These are phyloP conservation scores for Leptura quadrifasciata DNA, from an alignment of 2,888 invertebrate genomes.

Conservation along the genomic window DNA sequence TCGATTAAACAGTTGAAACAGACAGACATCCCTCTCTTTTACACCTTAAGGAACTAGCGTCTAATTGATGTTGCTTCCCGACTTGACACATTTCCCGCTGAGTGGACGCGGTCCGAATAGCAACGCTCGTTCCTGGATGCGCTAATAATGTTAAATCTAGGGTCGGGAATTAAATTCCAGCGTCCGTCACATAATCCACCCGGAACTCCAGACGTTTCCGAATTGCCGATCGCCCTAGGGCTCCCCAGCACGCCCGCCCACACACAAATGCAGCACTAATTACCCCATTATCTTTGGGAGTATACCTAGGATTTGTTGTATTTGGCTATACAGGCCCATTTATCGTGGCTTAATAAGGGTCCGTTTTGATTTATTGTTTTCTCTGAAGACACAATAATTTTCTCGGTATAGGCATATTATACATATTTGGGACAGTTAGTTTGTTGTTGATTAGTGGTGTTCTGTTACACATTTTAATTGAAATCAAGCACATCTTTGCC, in stretches of 20 bases:
- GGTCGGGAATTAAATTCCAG: constrained; percentile 38
- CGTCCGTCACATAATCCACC: constrained; percentile 27
- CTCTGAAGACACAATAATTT: not conserved
- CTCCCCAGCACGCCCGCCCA: not conserved
- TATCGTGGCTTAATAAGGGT: constrained; percentile 21
- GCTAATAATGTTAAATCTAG: constrained; percentile 40
- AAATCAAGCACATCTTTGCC: too few species aligned
- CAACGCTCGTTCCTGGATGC: constrained; percentile 23
- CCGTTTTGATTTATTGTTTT: constrained; percentile 28
- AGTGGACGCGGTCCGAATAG: constrained; percentile 39
- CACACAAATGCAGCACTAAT: constrained; percentile 33
- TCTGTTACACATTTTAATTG: not conserved
- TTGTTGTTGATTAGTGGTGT: constrained; percentile 5
- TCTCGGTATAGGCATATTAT: not conserved
- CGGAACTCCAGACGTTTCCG: constrained; percentile 37
- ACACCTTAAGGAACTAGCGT: constrained; percentile 34
- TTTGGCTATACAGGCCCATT: constrained; percentile 29
- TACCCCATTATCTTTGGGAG: constrained; percentile 35
- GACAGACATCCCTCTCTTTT: constrained; percentile 30
- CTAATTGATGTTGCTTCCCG: constrained; percentile 42
- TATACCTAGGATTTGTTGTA: constrained; percentile 30
- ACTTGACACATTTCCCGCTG: constrained; percentile 42
- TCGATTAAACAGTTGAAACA: constrained; percentile 33
- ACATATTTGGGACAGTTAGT: not conserved
- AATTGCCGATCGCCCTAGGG: constrained; percentile 39